A percentile compares a stretch with the other conserved stretches of the same genome.
Evolutionary conservation across 2,797 vertebrate genomes (phyloP).

Genomic region (Calcarius lapponicus): DNA sequence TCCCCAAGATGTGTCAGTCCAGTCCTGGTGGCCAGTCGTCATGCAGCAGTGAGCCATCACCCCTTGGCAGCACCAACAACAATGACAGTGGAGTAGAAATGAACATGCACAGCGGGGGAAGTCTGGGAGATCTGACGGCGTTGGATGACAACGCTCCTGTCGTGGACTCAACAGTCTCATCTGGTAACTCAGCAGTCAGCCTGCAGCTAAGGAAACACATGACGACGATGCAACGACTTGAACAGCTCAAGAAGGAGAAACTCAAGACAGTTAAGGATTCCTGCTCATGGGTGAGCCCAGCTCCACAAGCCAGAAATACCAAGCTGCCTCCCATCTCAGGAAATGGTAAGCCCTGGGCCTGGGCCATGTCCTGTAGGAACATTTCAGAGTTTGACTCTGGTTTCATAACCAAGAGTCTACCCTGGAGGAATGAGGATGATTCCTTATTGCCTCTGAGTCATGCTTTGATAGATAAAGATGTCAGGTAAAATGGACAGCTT

Average conservation of each 20-base stretch:
- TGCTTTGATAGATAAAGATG: neutral
- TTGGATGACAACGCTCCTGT: slow-evolving; percentile 88
- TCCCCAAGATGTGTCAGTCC: slow-evolving; percentile 92
- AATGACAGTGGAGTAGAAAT: slow-evolving; percentile 98
- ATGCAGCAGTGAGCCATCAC: slow-evolving; percentile 97
- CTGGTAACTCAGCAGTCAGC: slow-evolving; percentile 81
- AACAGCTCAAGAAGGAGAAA: slow-evolving; percentile 97
- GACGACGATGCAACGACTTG: slow-evolving; percentile 87
- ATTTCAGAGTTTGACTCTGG: neutral
- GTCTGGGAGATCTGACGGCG: slow-evolving; percentile 92
- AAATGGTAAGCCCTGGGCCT: slow-evolving; percentile 81
- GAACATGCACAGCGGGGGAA: slow-evolving; percentile 91
- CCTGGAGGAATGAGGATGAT: neutral
- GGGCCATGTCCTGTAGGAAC: neutral
- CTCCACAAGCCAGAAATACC: slow-evolving; percentile 86
- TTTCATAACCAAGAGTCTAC: neutral
- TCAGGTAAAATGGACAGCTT: neutral
- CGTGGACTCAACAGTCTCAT: slow-evolving; percentile 88
- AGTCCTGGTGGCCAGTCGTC: slow-evolving; percentile 97
- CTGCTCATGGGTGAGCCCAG: slow-evolving; percentile 88
- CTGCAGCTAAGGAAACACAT: slow-evolving; percentile 91
- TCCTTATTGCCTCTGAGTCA: neutral
- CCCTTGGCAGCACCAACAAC: slow-evolving; percentile 95
- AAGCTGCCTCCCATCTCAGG: slow-evolving; percentile 94
- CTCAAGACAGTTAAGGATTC: slow-evolving; percentile 92